A percentile compares a stretch with the other conserved stretches of the same genome.
Conservation (phyloP, 2,113 vertebrate species). For the Entelurus aequoreus region DNA sequence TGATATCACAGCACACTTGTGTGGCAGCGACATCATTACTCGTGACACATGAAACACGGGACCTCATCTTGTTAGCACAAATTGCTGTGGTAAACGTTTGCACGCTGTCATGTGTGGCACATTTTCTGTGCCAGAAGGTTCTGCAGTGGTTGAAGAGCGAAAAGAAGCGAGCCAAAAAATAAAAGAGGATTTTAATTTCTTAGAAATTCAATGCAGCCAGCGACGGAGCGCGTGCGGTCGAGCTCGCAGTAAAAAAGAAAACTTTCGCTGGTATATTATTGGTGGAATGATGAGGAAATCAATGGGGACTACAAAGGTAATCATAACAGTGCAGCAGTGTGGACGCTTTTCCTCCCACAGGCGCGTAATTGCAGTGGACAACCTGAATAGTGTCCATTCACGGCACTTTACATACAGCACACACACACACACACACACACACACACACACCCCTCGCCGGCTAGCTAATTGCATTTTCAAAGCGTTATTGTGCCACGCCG, state of each 20-base stretch:
- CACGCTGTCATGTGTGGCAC: conserved; percentile 54
- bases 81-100: conserved; percentile 47
- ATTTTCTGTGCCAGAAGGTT: conserved; percentile 47
- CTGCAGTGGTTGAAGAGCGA: conserved; percentile 31
- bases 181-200: conserved; percentile 64
- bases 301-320: conserved; percentile 67
- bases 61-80: conserved; percentile 51
- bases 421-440: too few species aligned
- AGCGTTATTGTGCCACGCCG: conserved; percentile 61
- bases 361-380: conserved; percentile 72
- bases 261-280: conserved; percentile 60
- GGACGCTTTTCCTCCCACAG: conserved; percentile 54
- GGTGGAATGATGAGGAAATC: conserved; percentile 69
- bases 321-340: conserved; percentile 63
- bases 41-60: conserved; percentile 56
- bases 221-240: neutral
- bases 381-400: conserved; percentile 69
- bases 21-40: conserved; percentile 45
- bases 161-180: conserved; percentile 33
- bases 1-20: conserved; percentile 42
- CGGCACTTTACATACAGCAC: conserved; percentile 61
- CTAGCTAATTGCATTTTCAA: conserved; percentile 66
- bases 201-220: conserved; percentile 55
- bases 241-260: conserved; percentile 40
- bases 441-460: conserved; percentile 44